These are phyloP conservation scores for Pseudotriccus pelzelni DNA, from an alignment of 2,797 vertebrate species.

Conservation along the genomic window DNA sequence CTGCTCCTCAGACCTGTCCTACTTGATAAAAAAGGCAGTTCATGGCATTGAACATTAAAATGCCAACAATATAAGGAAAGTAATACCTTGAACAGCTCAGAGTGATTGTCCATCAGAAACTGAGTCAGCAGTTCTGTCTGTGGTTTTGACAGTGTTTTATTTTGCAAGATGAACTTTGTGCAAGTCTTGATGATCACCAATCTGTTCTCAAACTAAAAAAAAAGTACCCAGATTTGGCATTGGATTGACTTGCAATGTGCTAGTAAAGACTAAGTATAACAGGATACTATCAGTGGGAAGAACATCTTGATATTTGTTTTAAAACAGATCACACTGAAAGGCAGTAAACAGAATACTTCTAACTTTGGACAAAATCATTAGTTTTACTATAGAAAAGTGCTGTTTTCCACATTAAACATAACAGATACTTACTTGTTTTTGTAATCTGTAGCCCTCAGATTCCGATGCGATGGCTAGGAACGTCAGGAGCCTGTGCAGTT, in stretches of 20 bases:
- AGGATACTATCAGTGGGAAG: neutral
- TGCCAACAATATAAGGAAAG: neutral
- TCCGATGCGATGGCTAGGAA: constrained; percentile 78
- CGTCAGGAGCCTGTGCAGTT: constrained; percentile 78
- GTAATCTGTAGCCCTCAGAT: constrained; percentile 76
- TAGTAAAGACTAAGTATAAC: neutral
- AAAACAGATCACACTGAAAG: neutral
- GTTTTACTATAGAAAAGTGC: neutral
- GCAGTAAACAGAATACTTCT: neutral
- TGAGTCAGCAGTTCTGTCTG: constrained; percentile 77
- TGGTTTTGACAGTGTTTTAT: constrained; percentile 73
- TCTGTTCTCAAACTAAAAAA: constrained; percentile 81
- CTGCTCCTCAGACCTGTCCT: neutral
- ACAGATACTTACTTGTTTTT: constrained; percentile 78
- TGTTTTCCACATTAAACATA: neutral
- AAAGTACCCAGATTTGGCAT: neutral
- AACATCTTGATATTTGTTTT: neutral
- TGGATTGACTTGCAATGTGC: neutral
- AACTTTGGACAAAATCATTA: neutral
- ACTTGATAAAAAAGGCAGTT: neutral
- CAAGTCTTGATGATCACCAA: constrained; percentile 79
- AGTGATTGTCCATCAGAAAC: constrained; percentile 83
- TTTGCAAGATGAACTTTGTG: constrained; percentile 82
- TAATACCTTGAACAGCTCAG: constrained; percentile 82
- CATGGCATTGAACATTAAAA: neutral